Evolutionary conservation across 1,140 invertebrate species (phyloP).

Genomic region (Frieseomelitta varia): DNA sequence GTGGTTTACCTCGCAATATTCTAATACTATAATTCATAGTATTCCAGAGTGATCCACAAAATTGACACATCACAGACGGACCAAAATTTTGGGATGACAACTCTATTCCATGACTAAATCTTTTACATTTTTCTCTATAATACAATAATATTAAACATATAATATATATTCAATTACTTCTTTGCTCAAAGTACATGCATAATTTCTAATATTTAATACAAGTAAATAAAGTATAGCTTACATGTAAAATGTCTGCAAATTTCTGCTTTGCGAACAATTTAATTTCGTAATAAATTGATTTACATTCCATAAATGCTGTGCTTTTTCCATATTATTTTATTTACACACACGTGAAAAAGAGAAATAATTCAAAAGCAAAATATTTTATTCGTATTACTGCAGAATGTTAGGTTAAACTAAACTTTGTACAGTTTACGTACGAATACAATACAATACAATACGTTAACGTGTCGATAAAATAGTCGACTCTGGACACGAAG

Average conservation of each 20-base stretch:
- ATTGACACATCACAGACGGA: conserved; percentile 69
- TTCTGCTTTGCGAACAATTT: conserved; percentile 35
- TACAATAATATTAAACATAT: conserved; percentile 25
- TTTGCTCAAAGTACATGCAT: conserved; percentile 16
- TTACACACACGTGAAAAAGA: not conserved
- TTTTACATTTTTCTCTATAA: conserved; percentile 69
- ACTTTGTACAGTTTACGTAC: not conserved
- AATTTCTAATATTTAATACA: not conserved
- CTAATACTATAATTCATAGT: conserved; percentile 65
- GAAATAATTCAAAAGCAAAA: not conserved
- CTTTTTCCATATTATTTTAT: conserved; percentile 59
- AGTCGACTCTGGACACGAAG: too few relatives aligned
- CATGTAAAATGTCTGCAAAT: conserved; percentile 68
- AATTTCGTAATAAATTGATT: conserved; percentile 66
- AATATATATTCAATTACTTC: conserved; percentile 3
- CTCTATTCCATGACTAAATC: conserved; percentile 38
- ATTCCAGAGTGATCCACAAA: conserved; percentile 75
- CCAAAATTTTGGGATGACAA: conserved; percentile 73
- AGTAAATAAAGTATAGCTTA: conserved; percentile 59
- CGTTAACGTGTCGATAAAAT: too few relatives aligned
- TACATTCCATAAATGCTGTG: conserved; percentile 71
- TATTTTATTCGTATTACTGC: not conserved
- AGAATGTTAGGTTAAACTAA: not conserved
- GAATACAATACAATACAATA: not conserved
- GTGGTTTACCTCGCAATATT: conserved; percentile 63